These are phyloP conservation scores for Scolopax bukidnonensis DNA, from an alignment of 2,797 vertebrate species.

Conservation along the genomic window DNA sequence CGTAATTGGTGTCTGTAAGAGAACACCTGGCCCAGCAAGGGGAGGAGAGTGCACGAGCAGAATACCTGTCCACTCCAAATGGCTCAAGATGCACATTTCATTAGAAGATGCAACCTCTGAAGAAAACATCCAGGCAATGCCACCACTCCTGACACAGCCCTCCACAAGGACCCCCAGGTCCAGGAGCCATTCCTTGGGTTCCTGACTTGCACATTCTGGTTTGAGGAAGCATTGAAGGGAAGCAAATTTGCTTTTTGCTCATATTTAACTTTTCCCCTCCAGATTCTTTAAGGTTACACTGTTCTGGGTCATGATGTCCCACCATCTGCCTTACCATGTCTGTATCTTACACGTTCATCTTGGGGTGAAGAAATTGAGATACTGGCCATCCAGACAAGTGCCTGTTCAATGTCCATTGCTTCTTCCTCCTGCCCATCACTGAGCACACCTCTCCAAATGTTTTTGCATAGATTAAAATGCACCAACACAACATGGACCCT, in stretches of 20 bases:
- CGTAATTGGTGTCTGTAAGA: background rate
- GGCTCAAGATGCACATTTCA: background rate
- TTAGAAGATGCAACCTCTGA: background rate
- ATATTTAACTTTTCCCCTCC: background rate
- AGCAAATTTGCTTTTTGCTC: background rate
- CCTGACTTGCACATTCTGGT: rapidly evolving
- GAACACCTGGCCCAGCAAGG: background rate
- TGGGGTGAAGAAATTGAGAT: background rate
- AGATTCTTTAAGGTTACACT: background rate
- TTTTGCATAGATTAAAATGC: background rate
- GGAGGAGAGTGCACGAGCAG: rapidly evolving
- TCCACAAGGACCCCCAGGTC: rapidly evolving
- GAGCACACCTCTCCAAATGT: background rate
- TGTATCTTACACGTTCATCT: background rate
- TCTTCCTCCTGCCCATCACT: background rate
- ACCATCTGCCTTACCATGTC: background rate
- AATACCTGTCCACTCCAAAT: background rate
- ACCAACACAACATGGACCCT: rapidly evolving
- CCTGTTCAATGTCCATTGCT: background rate
- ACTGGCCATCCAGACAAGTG: rapidly evolving
- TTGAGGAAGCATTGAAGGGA: background rate
- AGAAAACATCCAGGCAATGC: background rate
- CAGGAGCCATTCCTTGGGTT: background rate
- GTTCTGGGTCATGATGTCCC: background rate
- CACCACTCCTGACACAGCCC: background rate